Evolutionary conservation across 2,797 vertebrate species (phyloP), one percentile per base, ranked within the genome.

Genomic region (Poeciliopsis presidionis): DNA sequence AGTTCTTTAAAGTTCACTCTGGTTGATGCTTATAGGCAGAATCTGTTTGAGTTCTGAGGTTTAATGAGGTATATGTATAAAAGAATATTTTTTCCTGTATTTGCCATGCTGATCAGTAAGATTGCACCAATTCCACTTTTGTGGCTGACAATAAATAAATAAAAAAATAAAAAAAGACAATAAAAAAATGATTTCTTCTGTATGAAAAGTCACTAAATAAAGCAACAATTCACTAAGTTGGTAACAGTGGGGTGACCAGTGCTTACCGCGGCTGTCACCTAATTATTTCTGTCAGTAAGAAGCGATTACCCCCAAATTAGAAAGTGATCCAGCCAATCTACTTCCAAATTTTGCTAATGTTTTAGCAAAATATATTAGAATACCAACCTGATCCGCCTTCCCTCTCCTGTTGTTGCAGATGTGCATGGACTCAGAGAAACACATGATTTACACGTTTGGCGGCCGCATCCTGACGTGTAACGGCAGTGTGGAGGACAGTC

Each of bases 391-490:
- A n/a, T 16, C 57, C 5, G 1, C 13, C 13, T 61, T 30, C 14
- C 16, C 63, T 11, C 61, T 22, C 12, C 61, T 65, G 57, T 25
- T 1, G 63, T 14, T 87, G 74, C 90, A 99, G 98, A 99, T 99
- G 98, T 99, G 98, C 84, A 99, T 99, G 98, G 98, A 99, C 95
- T 99, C 98, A 0, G 98, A 99, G 90, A 99, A 99, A 86, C 98
- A 99, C 91, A 99, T 99, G 98, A 99, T 99, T 90, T 99, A 99
- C 91, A 99, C 98, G 0, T 99, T 99, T 8, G 98, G 98, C 0
- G 98, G 98, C 5, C 96, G 98, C 22, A 99, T 99, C 89, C 94
- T 99, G 92, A 99, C 98, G 0, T 99, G 98, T 80, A 99, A 98
- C 1, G 98, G 98, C 86, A 99, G 96, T 0, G 97, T 99, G 78